A percentile compares a stretch with the other conserved stretches of the same genome.
phyloP scores from a whole-genome alignment of 2,888 invertebrate genomes.

The Saturnia japonica region DNA sequence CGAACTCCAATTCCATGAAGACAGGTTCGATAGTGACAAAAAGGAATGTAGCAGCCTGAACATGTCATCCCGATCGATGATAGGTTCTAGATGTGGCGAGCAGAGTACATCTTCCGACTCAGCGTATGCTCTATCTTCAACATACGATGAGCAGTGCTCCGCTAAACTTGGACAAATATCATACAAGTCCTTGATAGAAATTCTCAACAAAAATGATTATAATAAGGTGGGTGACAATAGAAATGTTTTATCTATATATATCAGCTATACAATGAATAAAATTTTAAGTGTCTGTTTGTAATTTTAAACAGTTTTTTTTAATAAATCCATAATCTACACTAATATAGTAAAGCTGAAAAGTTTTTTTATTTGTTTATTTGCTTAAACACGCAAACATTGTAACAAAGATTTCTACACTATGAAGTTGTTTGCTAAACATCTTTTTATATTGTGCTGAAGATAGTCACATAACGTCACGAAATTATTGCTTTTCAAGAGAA shows the following conservation, averaged over 20 bases:
- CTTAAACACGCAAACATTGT: no score
- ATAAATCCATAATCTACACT: no score
- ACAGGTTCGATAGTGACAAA: slow-evolving; percentile 65
- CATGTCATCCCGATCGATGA: slow-evolving; percentile 55
- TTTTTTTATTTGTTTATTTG: no score
- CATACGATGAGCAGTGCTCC: slow-evolving; percentile 57
- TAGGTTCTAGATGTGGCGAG: slow-evolving; percentile 51
- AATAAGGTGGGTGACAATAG: slow-evolving; percentile 51
- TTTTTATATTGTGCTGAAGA: no score
- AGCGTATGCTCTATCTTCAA: slow-evolving; percentile 13
- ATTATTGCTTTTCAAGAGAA: no score
- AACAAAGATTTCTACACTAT: no score
- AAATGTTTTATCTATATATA: background rate
- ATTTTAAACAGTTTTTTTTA: no score
- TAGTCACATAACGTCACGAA: no score
- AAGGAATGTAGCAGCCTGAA: slow-evolving; percentile 43
- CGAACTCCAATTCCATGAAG: slow-evolving; percentile 63
- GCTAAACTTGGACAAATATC: slow-evolving; percentile 66
- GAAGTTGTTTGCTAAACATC: no score
- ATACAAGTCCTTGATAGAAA: slow-evolving; percentile 56
- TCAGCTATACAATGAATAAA: no score
- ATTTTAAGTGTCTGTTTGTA: no score
- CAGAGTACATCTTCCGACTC: slow-evolving; percentile 45
- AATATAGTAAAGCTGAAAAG: no score
- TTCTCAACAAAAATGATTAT: slow-evolving; percentile 49